Conservation (phyloP, 2,113 vertebrate species). For the Archocentrus centrarchus region DNA sequence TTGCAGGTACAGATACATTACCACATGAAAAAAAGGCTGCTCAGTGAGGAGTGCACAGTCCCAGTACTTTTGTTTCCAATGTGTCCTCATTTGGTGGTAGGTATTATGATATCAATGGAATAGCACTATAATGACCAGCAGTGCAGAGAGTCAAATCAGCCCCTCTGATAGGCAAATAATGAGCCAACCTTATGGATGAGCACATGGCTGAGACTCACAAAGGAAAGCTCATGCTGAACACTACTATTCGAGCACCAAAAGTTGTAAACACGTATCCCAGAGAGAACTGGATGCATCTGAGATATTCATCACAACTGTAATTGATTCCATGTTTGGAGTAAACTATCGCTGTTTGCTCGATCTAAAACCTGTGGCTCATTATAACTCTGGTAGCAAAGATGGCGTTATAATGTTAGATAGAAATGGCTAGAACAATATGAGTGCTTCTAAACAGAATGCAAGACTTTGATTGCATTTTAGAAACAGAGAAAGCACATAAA, state of each 20-base stretch:
- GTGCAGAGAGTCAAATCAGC: slow-evolving; percentile 25
- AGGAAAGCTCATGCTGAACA: slow-evolving; percentile 44
- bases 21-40: not conserved
- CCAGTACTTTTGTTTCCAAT: slow-evolving; percentile 8
- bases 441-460: slow-evolving; percentile 8
- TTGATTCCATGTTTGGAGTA: slow-evolving; percentile 58
- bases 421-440: slow-evolving; percentile 33
- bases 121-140: slow-evolving; percentile 28
- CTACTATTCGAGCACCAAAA: slow-evolving; percentile 16
- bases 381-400: slow-evolving; percentile 21
- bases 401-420: not conserved
- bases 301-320: slow-evolving; percentile 58
- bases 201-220: slow-evolving; percentile 44
- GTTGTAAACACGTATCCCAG: slow-evolving; percentile 18
- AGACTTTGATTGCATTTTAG: slow-evolving; percentile 24
- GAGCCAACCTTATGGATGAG: slow-evolving; percentile 60
- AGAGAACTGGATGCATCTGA: slow-evolving; percentile 6
- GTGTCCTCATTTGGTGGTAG: slow-evolving; percentile 35
- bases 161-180: slow-evolving; percentile 70
- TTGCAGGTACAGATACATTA: slow-evolving; percentile 2
- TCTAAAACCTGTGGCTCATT: slow-evolving; percentile 52
- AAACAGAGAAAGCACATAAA: slow-evolving; percentile 19
- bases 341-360: slow-evolving; percentile 52
- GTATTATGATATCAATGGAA: slow-evolving; percentile 37
- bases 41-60: slow-evolving; percentile 22